Evolutionary conservation across 23 tunicate genomes (phyloP).

Genomic region (Halocynthia aurantium): DNA sequence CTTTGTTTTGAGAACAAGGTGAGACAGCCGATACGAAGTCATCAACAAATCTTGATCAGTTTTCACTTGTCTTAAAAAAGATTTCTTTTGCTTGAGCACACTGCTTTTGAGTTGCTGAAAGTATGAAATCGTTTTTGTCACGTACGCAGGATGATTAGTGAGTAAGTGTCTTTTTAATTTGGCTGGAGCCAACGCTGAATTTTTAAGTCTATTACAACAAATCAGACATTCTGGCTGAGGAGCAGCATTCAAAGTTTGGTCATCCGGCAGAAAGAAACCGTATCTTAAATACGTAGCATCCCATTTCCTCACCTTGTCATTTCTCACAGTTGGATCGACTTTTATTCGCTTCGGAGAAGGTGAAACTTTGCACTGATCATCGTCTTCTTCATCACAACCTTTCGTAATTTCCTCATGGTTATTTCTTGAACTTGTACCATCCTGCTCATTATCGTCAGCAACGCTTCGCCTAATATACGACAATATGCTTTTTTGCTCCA

Average conservation of each 20-base stretch:
- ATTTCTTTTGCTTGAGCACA: conserved; percentile 31
- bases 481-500: conserved; percentile 2
- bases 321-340: not conserved
- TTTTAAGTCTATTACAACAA: conserved; percentile 22
- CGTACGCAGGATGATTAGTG: conserved; percentile 12
- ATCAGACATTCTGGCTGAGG: conserved; percentile 46
- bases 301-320: conserved; percentile 13
- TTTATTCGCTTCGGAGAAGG: conserved; percentile 4
- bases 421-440: too few species aligned
- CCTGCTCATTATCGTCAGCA: not conserved
- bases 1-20: conserved; percentile 37
- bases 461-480: not conserved
- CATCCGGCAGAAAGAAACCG: conserved; percentile 22
- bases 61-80: conserved; percentile 23
- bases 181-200: conserved; percentile 31
- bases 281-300: too few species aligned
- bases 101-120: conserved; percentile 23
- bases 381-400: not conserved
- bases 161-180: conserved; percentile 33
- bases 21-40: conserved; percentile 28
- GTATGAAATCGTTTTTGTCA: conserved; percentile 19
- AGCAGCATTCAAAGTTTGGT: conserved; percentile 12
- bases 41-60: conserved; percentile 30
- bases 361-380: not conserved
- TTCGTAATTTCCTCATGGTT: too few species aligned